A percentile compares a stretch with the other conserved stretches of the same genome.
These are phyloP conservation scores for Cassiopea andromeda DNA, from an alignment of 30 jellyfish, hydroid and myxozoan species.

Conservation along the genomic window DNA sequence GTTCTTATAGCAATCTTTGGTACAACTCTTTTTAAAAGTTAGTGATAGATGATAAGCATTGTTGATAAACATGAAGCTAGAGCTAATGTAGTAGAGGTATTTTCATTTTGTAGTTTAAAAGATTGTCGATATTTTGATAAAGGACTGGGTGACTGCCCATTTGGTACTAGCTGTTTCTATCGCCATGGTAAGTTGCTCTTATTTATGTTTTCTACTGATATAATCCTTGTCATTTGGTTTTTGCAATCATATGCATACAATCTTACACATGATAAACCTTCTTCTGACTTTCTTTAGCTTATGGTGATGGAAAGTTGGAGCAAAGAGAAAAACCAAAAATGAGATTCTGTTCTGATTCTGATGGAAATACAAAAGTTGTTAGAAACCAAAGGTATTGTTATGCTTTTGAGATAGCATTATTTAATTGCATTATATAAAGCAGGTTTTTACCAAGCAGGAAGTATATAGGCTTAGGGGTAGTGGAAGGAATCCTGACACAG, in stretches of 20 bases:
- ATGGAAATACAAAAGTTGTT: conserved; percentile 79
- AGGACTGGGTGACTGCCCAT: conserved; percentile 90
- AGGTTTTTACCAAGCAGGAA: no score
- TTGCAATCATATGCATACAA: no score
- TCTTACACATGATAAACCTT: no score
- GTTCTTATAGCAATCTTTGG: not conserved
- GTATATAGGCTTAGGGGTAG: no score
- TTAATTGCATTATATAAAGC: no score
- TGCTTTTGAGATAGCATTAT: no score
- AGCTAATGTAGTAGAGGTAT: not conserved
- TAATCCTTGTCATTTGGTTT: no score
- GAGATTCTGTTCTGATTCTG: conserved; percentile 80
- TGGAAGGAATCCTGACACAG: no score
- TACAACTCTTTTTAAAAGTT: no score
- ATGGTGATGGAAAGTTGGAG: conserved; percentile 66
- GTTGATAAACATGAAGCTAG: not conserved
- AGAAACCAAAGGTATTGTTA: conserved; percentile 56
- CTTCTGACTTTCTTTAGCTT: conserved; percentile 20
- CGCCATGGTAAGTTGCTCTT: conserved; percentile 88
- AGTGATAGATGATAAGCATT: no score
- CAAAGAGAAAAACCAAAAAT: conserved; percentile 70
- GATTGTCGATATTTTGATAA: conserved; percentile 87
- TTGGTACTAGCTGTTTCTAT: conserved; percentile 95
- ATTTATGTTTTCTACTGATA: no score
- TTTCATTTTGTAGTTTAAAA: conserved; percentile 56